Conservation (phyloP, 2,888 invertebrate genomes). For the Cephus pulcher region DNA sequence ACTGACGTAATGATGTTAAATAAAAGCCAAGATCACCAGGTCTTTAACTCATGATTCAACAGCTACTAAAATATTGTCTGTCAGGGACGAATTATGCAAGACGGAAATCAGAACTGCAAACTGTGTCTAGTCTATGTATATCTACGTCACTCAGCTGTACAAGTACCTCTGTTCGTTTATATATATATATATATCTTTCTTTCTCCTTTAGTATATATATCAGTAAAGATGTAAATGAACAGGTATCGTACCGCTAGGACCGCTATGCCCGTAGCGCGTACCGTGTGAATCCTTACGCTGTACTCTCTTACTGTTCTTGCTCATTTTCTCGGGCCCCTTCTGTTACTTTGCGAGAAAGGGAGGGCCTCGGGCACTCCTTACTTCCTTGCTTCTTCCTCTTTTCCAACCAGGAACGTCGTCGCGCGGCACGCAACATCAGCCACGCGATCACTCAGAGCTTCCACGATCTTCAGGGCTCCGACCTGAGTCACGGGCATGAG, state of each 20-base stretch:
- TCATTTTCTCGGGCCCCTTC: slow-evolving; percentile 13
- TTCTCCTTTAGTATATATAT: slow-evolving; percentile 6
- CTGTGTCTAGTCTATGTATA: not conserved
- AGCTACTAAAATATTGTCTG: not conserved
- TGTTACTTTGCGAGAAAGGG: slow-evolving; percentile 1
- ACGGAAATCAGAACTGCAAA: not conserved
- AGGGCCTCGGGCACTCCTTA: slow-evolving; percentile 4
- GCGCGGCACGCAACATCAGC: slow-evolving; percentile 15
- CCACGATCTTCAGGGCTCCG: not conserved
- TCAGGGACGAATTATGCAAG: not conserved
- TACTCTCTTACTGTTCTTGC: slow-evolving; percentile 40
- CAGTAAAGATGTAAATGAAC: slow-evolving; percentile 51
- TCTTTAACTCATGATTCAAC: not conserved
- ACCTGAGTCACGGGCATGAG: not conserved
- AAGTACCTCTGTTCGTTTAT: not conserved
- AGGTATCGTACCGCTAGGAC: slow-evolving; percentile 58
- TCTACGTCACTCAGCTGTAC: not conserved
- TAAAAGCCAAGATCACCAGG: not conserved
- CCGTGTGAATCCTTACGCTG: slow-evolving; percentile 54
- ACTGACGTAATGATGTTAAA: not conserved
- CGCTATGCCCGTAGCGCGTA: slow-evolving; percentile 46
- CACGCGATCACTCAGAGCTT: not conserved
- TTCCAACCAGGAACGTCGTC: slow-evolving; percentile 25
- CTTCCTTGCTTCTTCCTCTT: slow-evolving; percentile 27
- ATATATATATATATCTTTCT: not conserved